Percentiles rank a stretch among this genome's conserved stretches.
Evolutionary conservation across 1,140 invertebrate species (phyloP).

Genomic region (Macrocentrus cingulum): DNA sequence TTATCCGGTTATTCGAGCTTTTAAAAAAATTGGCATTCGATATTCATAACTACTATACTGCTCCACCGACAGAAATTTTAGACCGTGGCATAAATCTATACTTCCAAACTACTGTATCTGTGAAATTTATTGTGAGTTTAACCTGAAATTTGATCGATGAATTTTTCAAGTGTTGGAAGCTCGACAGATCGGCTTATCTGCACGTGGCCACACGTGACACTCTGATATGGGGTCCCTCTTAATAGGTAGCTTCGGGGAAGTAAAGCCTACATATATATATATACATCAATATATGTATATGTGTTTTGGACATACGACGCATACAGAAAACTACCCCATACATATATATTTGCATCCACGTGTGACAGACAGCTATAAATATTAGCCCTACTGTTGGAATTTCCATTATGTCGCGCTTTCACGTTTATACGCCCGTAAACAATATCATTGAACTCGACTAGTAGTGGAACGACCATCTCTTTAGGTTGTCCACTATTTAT

Average conservation of each 20-base stretch:
- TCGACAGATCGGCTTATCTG: no score
- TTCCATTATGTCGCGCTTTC: constrained; percentile 27
- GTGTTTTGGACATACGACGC: background rate
- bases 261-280: background rate
- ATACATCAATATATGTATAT: background rate
- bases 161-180: no score
- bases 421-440: constrained; percentile 25
- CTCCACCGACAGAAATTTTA: no score
- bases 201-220: background rate
- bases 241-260: constrained; percentile 4
- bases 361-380: constrained; percentile 23
- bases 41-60: no score
- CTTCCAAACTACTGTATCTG: no score
- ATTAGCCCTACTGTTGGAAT: constrained; percentile 22
- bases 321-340: background rate
- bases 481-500: constrained; percentile 42
- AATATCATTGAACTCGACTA: constrained; percentile 29
- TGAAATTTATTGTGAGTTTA: no score
- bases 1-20: no score
- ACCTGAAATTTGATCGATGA: no score
- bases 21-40: no score
- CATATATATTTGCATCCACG: background rate
- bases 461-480: constrained; percentile 36
- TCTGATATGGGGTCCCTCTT: background rate
- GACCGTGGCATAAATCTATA: no score